Evolutionary conservation across 2,797 vertebrate genomes (phyloP).

Genomic region (Chiloscyllium punctatum): DNA sequence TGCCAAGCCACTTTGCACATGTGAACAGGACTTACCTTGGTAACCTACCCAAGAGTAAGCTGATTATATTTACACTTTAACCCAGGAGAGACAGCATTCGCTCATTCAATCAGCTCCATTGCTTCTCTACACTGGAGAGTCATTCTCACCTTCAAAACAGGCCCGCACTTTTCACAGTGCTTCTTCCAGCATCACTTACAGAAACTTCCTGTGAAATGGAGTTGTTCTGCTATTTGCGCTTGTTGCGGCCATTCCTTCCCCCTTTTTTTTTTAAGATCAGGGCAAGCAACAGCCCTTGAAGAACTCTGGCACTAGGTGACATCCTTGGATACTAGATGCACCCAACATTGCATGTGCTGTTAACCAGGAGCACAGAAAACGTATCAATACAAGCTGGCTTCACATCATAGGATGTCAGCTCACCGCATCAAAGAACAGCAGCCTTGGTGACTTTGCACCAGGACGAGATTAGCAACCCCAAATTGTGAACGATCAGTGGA

Average conservation of each 20-base stretch:
- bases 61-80: background rate
- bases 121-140: background rate
- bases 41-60: background rate
- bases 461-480: background rate
- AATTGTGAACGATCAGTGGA: background rate
- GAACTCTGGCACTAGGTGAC: background rate
- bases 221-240: background rate
- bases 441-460: background rate
- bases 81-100: background rate
- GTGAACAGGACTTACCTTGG: background rate
- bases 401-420: background rate
- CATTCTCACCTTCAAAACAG: background rate
- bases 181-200: background rate
- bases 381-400: background rate
- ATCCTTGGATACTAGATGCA: background rate
- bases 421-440: background rate
- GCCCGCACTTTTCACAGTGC: background rate
- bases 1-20: background rate
- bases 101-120: background rate
- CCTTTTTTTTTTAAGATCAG: background rate
- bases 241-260: conserved; percentile 1
- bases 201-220: background rate
- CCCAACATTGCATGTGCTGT: background rate
- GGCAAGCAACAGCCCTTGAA: background rate
- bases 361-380: background rate